These are phyloP conservation scores for Biston stratarius DNA, from an alignment of 2,888 invertebrate species.

Conservation along the genomic window DNA sequence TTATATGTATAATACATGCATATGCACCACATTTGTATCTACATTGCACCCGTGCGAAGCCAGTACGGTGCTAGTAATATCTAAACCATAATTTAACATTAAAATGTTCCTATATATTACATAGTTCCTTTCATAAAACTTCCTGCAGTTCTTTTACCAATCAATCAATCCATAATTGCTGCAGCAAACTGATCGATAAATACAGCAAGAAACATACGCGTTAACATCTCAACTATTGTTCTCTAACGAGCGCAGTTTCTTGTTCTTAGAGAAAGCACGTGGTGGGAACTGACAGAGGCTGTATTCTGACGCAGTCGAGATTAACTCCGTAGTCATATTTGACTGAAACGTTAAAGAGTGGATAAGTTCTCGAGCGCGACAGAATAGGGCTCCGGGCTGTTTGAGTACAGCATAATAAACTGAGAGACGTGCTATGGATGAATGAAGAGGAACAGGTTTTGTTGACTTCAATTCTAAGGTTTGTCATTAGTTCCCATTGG, in stretches of 20 bases:
- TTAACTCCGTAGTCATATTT: not conserved
- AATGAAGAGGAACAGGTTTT: slow-evolving; percentile 25
- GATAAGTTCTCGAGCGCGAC: not conserved
- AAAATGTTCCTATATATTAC: no score
- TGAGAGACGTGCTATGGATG: slow-evolving; percentile 11
- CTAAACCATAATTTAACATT: no score
- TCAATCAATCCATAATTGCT: slow-evolving; percentile 27
- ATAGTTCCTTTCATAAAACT: slow-evolving; percentile 11
- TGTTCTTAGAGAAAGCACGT: slow-evolving; percentile 42
- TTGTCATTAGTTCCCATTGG: slow-evolving; percentile 9
- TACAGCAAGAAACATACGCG: slow-evolving; percentile 38
- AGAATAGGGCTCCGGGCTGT: slow-evolving; percentile 1
- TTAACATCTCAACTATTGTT: slow-evolving; percentile 38
- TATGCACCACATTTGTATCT: no score
- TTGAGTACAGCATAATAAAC: slow-evolving; percentile 13
- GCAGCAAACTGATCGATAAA: slow-evolving; percentile 22
- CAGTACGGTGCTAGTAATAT: no score
- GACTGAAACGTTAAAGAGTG: not conserved
- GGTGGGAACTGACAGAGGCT: slow-evolving; percentile 31
- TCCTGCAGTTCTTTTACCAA: slow-evolving; percentile 24
- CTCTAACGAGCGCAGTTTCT: slow-evolving; percentile 34
- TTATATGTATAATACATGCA: no score
- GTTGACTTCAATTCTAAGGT: slow-evolving; percentile 4
- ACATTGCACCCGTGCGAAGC: no score
- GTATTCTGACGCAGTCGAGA: not conserved